Percentiles rank a stretch among this genome's conserved stretches.
Evolutionary conservation across 1,140 invertebrate species (phyloP).

Genomic region (Whitmania pigra): DNA sequence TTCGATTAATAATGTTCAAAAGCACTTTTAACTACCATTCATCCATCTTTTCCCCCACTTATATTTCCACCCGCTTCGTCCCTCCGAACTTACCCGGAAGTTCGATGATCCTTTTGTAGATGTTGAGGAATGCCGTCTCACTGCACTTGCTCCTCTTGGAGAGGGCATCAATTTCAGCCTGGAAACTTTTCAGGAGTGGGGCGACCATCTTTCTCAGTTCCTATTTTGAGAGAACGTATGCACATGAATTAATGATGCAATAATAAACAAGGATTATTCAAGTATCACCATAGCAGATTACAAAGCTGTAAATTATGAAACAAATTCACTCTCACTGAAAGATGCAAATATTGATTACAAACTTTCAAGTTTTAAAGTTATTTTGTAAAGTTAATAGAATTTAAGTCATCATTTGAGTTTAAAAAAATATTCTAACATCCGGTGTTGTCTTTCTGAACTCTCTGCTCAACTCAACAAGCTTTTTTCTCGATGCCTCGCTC

Average conservation of each 20-base stretch:
- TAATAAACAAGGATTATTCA: too few relatives aligned
- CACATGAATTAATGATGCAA: too few relatives aligned
- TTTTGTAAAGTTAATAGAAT: too few relatives aligned
- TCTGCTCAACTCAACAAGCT: constrained; percentile 46
- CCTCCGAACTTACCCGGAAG: constrained; percentile 40
- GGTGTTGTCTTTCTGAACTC: constrained; percentile 49
- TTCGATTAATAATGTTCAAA: too few relatives aligned
- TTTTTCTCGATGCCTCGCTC: constrained; percentile 46
- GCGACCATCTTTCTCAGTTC: constrained; percentile 46
- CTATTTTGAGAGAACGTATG: constrained; percentile 30
- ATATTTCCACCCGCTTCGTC: background rate
- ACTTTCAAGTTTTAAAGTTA: too few relatives aligned
- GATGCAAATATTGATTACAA: too few relatives aligned
- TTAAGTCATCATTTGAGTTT: background rate
- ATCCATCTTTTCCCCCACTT: too few relatives aligned
- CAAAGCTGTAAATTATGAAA: too few relatives aligned
- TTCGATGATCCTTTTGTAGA: constrained; percentile 49
- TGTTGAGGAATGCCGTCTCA: constrained; percentile 46
- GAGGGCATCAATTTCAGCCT: constrained; percentile 47
- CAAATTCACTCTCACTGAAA: too few relatives aligned
- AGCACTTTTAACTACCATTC: too few relatives aligned
- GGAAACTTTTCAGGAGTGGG: constrained; percentile 48
- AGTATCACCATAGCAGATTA: too few relatives aligned
- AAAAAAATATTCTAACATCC: constrained; percentile 38
- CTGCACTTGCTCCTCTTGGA: constrained; percentile 48